phyloP scores from a whole-genome alignment of 2,113 vertebrate genomes.

The Cranoglanis bouderius region DNA sequence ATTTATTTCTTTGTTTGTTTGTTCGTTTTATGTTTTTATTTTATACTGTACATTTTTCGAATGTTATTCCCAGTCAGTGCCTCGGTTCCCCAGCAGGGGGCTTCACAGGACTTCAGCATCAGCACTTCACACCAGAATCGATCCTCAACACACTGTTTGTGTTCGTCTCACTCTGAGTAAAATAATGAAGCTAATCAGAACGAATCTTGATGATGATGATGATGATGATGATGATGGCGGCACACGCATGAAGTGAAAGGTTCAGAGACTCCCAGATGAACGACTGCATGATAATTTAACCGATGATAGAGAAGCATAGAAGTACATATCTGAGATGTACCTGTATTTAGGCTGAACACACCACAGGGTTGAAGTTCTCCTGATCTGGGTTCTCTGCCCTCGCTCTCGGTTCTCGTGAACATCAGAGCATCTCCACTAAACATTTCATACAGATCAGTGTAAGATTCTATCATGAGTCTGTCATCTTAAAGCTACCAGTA shows the following conservation, averaged over 20 bases:
- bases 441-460: background rate
- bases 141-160: background rate
- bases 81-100: constrained; percentile 41
- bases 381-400: background rate
- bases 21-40: background rate
- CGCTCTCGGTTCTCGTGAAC: background rate
- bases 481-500: background rate
- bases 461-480: background rate
- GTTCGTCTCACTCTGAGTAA: background rate
- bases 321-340: background rate
- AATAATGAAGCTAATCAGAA: background rate
- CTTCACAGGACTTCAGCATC: constrained; percentile 46
- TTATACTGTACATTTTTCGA: background rate
- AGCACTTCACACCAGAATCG: background rate
- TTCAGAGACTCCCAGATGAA: background rate
- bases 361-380: background rate
- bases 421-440: background rate
- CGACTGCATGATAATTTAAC: background rate
- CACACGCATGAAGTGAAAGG: background rate
- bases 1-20: too few relatives aligned
- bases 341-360: background rate
- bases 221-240: background rate
- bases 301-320: background rate
- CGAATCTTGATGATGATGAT: background rate
- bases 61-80: background rate